Evolutionary conservation across 1,140 invertebrate genomes (phyloP).

Genomic region (Rhagoletis pomonella): DNA sequence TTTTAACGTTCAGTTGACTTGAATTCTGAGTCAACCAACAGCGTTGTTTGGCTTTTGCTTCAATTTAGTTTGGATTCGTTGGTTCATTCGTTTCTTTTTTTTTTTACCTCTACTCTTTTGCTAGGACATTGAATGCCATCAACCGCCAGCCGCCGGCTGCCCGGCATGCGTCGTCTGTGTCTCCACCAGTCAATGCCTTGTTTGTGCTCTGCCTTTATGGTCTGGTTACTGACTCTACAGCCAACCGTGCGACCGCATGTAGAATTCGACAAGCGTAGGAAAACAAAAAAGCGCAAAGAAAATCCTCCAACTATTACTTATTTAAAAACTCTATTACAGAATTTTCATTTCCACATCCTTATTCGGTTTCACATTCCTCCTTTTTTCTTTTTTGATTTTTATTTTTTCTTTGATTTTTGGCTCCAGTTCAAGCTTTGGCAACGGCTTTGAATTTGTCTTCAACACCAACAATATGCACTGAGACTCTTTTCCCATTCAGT

Average conservation of each 20-base stretch:
- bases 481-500: background rate
- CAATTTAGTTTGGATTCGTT: slow-evolving; percentile 31
- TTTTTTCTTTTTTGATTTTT: background rate
- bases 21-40: slow-evolving; percentile 24
- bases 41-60: slow-evolving; percentile 22
- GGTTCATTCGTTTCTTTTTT: background rate
- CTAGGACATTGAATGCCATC: slow-evolving; percentile 10
- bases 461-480: background rate
- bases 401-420: background rate
- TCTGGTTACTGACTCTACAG: slow-evolving; percentile 30
- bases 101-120: background rate
- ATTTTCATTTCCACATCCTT: slow-evolving; percentile 53
- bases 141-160: background rate
- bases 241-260: background rate
- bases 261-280: background rate
- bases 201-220: slow-evolving; percentile 23
- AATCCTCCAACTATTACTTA: slow-evolving; percentile 29
- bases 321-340: slow-evolving; percentile 55
- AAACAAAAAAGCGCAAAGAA: background rate
- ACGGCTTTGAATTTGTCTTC: background rate
- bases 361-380: background rate
- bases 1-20: slow-evolving; percentile 49
- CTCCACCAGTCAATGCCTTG: background rate
- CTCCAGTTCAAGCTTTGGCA: slow-evolving; percentile 16
- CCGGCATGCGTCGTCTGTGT: background rate